Evolutionary conservation across 1,140 invertebrate genomes (phyloP).

Genomic region (Drosophila serrata): DNA sequence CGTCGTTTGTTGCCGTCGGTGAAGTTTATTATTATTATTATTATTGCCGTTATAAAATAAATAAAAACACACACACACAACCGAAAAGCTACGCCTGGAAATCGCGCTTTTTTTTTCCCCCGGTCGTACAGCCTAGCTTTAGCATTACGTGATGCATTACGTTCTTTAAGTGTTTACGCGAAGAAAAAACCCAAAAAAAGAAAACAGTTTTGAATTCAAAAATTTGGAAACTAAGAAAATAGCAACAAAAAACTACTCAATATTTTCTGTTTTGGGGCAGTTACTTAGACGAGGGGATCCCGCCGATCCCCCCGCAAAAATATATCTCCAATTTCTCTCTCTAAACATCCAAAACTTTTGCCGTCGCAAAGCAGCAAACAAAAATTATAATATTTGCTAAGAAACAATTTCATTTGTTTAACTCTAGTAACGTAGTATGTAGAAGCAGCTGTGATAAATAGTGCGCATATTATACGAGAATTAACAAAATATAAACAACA

Average conservation of each 20-base stretch:
- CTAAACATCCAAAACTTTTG: conserved; percentile 13
- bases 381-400: conserved; percentile 1
- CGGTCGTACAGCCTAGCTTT: conserved; percentile 9
- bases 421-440: conserved; percentile 75
- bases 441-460: conserved; percentile 85
- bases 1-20: conserved; percentile 57
- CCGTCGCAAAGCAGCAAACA: conserved; percentile 51
- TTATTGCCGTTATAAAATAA: conserved; percentile 49
- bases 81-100: conserved; percentile 34
- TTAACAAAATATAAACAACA: conserved; percentile 6
- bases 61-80: conserved; percentile 14
- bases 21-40: conserved; percentile 61
- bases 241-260: conserved; percentile 6
- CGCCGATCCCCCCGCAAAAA: conserved; percentile 38
- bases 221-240: conserved; percentile 7
- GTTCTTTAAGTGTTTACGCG: conserved; percentile 15
- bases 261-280: conserved; percentile 23
- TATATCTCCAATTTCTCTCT: not conserved
- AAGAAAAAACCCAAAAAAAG: too few relatives aligned
- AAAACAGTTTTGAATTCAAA: not conserved
- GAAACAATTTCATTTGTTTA: conserved; percentile 41
- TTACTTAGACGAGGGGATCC: conserved; percentile 50
- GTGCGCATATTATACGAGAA: conserved; percentile 81
- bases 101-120: conserved; percentile 39
- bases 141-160: conserved; percentile 19